Conservation (phyloP, 2,797 vertebrate genomes). For the Natrix natrix region DNA sequence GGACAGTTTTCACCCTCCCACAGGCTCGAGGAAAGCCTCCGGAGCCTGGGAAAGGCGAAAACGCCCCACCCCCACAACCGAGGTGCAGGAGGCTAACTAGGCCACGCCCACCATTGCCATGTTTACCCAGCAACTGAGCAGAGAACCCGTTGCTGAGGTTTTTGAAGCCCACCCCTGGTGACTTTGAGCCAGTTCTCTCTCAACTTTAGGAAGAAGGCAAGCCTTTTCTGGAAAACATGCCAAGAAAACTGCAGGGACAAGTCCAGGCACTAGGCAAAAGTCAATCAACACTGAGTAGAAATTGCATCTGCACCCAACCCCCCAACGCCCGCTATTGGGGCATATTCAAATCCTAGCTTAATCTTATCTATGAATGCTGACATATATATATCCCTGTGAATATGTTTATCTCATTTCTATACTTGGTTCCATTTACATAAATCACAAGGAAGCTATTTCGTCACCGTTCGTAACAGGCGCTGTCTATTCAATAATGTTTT, state of each 20-base stretch:
- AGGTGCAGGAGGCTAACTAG: no score
- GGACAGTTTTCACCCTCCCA: no score
- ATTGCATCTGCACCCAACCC: neutral
- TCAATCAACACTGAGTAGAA: neutral
- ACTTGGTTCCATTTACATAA: neutral
- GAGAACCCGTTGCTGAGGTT: no score
- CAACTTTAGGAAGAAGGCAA: neutral
- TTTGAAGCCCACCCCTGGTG: neutral
- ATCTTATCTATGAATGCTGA: neutral
- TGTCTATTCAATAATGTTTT: conserved; percentile 17
- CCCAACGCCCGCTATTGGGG: neutral
- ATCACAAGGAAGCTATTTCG: neutral
- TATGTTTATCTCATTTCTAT: neutral
- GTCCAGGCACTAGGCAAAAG: neutral
- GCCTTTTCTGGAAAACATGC: neutral
- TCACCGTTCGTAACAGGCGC: neutral
- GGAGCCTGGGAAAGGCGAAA: no score
- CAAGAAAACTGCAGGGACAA: neutral
- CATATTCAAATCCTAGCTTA: neutral
- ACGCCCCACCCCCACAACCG: no score
- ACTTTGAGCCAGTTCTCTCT: neutral
- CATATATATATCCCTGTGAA: neutral
- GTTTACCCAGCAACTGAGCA: no score
- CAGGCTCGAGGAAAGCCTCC: no score
- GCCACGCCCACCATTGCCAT: no score